phyloP scores from a whole-genome alignment of 2,888 invertebrate species.

The Agrochola circellaris region DNA sequence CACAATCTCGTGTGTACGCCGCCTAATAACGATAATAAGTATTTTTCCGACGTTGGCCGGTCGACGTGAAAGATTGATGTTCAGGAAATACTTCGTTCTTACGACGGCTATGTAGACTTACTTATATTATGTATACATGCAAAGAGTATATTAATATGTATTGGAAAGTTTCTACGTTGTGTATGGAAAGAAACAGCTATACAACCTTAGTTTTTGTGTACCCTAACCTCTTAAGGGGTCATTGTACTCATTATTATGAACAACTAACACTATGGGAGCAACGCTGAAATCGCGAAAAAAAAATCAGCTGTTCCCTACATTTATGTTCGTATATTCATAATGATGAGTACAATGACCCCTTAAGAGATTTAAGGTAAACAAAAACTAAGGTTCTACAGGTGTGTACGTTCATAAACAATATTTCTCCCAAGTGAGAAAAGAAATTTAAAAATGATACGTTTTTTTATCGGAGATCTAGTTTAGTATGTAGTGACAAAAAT shows the following conservation, averaged over 20 bases:
- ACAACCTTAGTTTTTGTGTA: too few species aligned
- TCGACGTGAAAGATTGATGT: slow-evolving; percentile 74
- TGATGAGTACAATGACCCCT: too few species aligned
- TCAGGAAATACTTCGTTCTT: slow-evolving; percentile 56
- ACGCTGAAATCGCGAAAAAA: too few species aligned
- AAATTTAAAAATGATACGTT: neutral
- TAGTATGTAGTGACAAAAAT: neutral
- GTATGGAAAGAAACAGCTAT: neutral
- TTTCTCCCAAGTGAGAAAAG: neutral
- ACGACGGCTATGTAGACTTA: slow-evolving; percentile 52
- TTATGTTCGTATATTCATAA: too few species aligned
- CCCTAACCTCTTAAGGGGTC: too few species aligned
- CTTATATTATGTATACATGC: slow-evolving; percentile 38
- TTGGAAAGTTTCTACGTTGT: neutral
- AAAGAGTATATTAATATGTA: neutral
- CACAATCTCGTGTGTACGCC: slow-evolving; percentile 42
- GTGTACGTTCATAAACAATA: neutral
- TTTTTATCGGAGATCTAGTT: too few species aligned
- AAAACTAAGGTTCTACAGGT: too few species aligned
- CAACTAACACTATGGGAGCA: too few species aligned
- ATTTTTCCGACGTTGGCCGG: slow-evolving; percentile 68
- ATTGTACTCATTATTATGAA: too few species aligned
- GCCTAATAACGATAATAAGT: slow-evolving; percentile 71
- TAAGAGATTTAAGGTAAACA: too few species aligned
- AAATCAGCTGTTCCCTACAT: too few species aligned